phyloP scores from a whole-genome alignment of 1,140 invertebrate genomes.

The Araneus ventricosus region DNA sequence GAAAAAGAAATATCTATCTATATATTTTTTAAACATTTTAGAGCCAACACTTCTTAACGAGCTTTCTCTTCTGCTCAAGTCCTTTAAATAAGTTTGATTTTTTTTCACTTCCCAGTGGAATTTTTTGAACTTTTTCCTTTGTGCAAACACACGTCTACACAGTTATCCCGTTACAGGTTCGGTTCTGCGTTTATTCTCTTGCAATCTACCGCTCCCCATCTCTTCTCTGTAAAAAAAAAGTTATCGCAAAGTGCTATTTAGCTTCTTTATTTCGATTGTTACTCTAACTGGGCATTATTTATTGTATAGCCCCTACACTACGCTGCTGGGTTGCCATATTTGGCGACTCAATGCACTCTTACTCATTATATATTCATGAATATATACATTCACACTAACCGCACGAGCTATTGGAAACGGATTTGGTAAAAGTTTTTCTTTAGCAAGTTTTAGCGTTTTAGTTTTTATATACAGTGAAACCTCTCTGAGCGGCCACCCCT shows the following conservation, averaged over 20 bases:
- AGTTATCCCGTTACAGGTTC: conserved; percentile 16
- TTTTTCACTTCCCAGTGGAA: too few species aligned
- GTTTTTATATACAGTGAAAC: too few species aligned
- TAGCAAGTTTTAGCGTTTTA: not conserved
- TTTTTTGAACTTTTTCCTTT: not conserved
- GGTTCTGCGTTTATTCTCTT: not conserved
- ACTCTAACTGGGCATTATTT: not conserved
- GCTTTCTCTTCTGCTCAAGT: not conserved
- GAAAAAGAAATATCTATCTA: too few species aligned
- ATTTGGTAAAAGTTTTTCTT: not conserved
- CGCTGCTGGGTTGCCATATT: not conserved
- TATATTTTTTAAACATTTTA: not conserved
- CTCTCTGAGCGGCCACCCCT: too few species aligned
- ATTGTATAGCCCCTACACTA: not conserved
- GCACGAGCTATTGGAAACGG: not conserved
- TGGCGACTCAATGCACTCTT: not conserved
- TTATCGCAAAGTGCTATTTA: conserved; percentile 25
- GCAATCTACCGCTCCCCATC: not conserved
- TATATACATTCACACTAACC: not conserved
- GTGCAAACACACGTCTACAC: not conserved
- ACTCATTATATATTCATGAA: not conserved
- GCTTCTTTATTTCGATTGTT: conserved; percentile 18
- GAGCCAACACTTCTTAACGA: not conserved
- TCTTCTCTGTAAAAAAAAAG: not conserved
- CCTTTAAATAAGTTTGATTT: not conserved